Evolutionary conservation across 2,113 vertebrate species (phyloP), one percentile per base, ranked within the genome.

Genomic region (Mesoclemmys tuberculata): DNA sequence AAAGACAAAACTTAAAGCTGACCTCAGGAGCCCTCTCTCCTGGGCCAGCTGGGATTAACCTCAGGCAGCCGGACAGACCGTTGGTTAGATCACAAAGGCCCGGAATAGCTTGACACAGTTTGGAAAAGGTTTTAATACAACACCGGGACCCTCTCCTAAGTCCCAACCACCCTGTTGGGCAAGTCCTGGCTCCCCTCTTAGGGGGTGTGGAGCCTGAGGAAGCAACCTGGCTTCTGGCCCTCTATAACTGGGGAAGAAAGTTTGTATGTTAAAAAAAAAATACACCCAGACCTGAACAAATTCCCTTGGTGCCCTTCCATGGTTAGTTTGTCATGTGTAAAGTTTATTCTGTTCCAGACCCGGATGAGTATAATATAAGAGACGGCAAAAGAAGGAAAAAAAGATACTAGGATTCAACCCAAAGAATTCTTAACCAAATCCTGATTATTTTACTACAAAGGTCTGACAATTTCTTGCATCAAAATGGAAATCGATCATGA

Each of bases 61-160:
- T 84, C 90, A 88, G 96, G 94, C 96, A 93, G 94, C 54, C 38
- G 96, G 95, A 96, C 84, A 6, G 96, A 96, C 7, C 14, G 93
- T 93, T 6, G 8, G 86, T 80, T 35, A 2, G 89, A 75, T 93
- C 87, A 96, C 93, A 95, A 93, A 96, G 94, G 27, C 82, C 82
- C 26, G 0, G 84, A 78, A 88, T 84, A 55, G 80, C 84, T 83
- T 79, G 84, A 11, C 22, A 13, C 90, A 75, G 24, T 94, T 92
- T 92, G 90, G 85, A 95, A 89, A 94, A 92, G 74, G 78, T 94
- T 84, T 86, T 90, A 84, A 90, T 80, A 1, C 71, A 35, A 9
- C 82, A 95, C 54, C 10, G 3, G 44, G n/a, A 3, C 38, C 71
- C 71, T 22, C 22, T 44, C 3, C 6, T 38, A 10, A 75, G 38